Base-by-base conservation (phyloP, 2,797 vertebrate genomes). In the Streptopelia turtur region DNA sequence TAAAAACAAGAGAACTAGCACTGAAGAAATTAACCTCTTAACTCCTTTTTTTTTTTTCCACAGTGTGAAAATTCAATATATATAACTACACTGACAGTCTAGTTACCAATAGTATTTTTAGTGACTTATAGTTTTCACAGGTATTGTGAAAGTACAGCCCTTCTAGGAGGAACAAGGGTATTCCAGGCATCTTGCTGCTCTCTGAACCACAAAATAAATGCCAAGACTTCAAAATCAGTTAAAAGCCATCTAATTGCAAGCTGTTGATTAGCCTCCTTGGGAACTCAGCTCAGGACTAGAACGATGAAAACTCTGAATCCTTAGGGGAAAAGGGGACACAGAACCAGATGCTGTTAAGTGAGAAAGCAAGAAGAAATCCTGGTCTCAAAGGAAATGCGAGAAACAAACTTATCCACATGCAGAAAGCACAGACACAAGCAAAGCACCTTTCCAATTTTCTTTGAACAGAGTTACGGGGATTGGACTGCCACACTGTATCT, bases 401-500 rank as follows among this genome's bases (percentile, higher is more conserved):
- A 77, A 94, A 37, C 56, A 52, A 63, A 60, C 25, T 21, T 55
- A 33, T 9, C 56, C 30, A 47, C 28, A 2, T 4, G 10, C n/a
- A 70, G 63, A 75, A 72, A 75, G 57, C 6, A 27, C 37, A 47
- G 7, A 63, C 14, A 5, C 31, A 37, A 10, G n/a, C 43, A 75
- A 75, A 74, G 53, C 43, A 45, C 39, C 33, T 59, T 60, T 55
- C 25, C 35, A 64, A 2, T 45, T 79, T 43, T 47, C 24, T 53
- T 33, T 17, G 21, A 85, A 64, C 8, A 12, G 28, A 78, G 33
- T 16, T 16, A 52, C 1, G 6, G 31, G 16, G 24, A 65, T 20
- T 1, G 5, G 45, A n/a, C 39, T 13, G 8, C 0, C 8, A 18
- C 17, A 6, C 45, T 11, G 16, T 25, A 43, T 17, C 4, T 2